Evolutionary conservation across 92 coral and sea anemone species (phyloP), one percentile per base, ranked within the genome.

Genomic region (Palythoa grandiflora): DNA sequence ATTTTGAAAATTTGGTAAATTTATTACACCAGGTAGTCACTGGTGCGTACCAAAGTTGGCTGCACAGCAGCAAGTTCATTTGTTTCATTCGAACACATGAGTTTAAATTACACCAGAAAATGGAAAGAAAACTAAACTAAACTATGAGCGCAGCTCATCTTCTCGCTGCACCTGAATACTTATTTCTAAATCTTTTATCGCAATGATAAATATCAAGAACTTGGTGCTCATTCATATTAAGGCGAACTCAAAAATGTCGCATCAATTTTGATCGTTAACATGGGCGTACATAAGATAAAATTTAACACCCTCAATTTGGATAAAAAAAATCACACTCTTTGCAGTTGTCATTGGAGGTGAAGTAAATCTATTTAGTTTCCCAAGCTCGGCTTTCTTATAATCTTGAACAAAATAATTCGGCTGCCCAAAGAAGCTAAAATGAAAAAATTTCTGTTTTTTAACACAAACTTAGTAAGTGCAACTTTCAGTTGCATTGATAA

Each of bases 31-130:
- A 15, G 12, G 17, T 28, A 28, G 28, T 72, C 39, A 20, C 5
- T 21, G 40, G 79, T 12, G 68, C 13, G 53, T 77, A 77, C 66
- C 68, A 77, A 57, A 35, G 13, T 52, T 0, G 10, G 68, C 83
- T 77, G 83, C 83, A 77, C 83, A 77, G 83, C 83, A 77, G 83
- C 83, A 77, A 73, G 10, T 51, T 44, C 55, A 17, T 38, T 73
- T 40, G 21, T 35, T n/a, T 50, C 52, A 15, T 73, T 4, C 40
- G 20, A 44, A 38, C 55, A 38, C 60, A 17, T 75, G n/a, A 53
- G 47, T 77, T 54, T 35, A 21, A 76, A 76, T 38, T 12, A 40
- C 60, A 76, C 50, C n/a, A 76, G n/a, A 76, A 76, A 38, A 9
- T n/a, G n/a, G 39, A 28, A 38, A 68, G 38, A 21, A 73, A 50